phyloP scores from a whole-genome alignment of 2,888 invertebrate species.

The Brenthis daphne region DNA sequence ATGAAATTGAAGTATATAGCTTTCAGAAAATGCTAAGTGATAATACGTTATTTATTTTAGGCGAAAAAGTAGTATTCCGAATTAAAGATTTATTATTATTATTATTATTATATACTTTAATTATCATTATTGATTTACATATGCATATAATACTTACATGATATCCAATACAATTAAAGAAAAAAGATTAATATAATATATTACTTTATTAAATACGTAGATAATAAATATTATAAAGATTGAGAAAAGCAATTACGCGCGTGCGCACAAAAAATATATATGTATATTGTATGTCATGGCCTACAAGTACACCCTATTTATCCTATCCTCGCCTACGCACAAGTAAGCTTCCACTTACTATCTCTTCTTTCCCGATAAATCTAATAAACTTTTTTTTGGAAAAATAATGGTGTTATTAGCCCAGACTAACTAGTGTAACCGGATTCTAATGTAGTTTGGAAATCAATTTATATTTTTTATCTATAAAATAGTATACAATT shows the following conservation, averaged over 20 bases:
- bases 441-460: not conserved
- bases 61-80: no score
- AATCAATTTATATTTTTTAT: no score
- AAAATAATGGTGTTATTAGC: slow-evolving; percentile 8
- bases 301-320: not conserved
- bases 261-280: not conserved
- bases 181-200: not conserved
- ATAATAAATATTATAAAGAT: not conserved
- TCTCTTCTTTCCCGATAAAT: not conserved
- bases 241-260: not conserved
- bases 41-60: no score
- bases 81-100: no score
- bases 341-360: not conserved
- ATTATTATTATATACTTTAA: no score
- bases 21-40: no score
- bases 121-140: no score
- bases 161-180: not conserved
- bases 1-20: no score
- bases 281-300: not conserved
- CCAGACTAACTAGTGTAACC: not conserved
- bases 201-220: not conserved
- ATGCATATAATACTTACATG: no score
- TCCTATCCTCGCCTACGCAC: slow-evolving; percentile 9
- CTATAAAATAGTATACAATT: not conserved
- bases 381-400: slow-evolving; percentile 11